These are phyloP conservation scores for Harlomillsia oculata DNA, from an alignment of 1,140 invertebrate genomes.

Conservation along the genomic window DNA sequence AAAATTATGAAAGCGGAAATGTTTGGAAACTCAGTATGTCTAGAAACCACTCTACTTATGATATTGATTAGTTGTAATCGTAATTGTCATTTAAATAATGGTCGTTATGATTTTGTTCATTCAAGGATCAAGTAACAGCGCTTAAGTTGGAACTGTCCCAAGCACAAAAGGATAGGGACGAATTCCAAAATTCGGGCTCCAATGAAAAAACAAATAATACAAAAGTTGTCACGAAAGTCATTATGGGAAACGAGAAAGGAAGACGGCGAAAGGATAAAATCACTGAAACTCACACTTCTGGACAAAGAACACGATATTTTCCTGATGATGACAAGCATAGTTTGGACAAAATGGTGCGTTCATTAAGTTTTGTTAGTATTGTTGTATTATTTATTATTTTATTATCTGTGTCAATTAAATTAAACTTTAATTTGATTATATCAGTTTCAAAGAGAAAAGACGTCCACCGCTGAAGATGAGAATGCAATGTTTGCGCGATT, in stretches of 20 bases:
- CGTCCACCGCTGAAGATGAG: slow-evolving; percentile 66
- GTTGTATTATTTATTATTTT: background rate
- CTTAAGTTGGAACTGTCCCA: slow-evolving; percentile 64
- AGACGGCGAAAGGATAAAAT: slow-evolving; percentile 46
- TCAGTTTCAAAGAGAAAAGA: slow-evolving; percentile 81
- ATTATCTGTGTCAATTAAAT: background rate
- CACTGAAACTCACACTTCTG: slow-evolving; percentile 61
- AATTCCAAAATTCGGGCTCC: slow-evolving; percentile 30
- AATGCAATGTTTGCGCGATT: slow-evolving; percentile 69
- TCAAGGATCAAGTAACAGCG: slow-evolving; percentile 51
- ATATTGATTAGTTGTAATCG: background rate
- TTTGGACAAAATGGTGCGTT: slow-evolving; percentile 77
- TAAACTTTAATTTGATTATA: background rate
- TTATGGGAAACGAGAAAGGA: slow-evolving; percentile 12
- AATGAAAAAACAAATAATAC: slow-evolving; percentile 37
- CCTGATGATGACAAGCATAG: slow-evolving; percentile 82
- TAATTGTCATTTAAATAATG: background rate
- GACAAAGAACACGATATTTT: slow-evolving; percentile 71
- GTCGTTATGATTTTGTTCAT: slow-evolving; percentile 13
- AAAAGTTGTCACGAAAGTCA: slow-evolving; percentile 47
- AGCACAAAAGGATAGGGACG: slow-evolving; percentile 52
- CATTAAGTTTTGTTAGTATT: too few relatives aligned
- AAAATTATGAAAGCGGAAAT: slow-evolving; percentile 85
- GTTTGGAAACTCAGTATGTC: slow-evolving; percentile 61
- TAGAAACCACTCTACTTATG: background rate